Evolutionary conservation across 2,888 invertebrate species (phyloP), one percentile per base, ranked within the genome.

Genomic region (Nipponacmea schrenckii): DNA sequence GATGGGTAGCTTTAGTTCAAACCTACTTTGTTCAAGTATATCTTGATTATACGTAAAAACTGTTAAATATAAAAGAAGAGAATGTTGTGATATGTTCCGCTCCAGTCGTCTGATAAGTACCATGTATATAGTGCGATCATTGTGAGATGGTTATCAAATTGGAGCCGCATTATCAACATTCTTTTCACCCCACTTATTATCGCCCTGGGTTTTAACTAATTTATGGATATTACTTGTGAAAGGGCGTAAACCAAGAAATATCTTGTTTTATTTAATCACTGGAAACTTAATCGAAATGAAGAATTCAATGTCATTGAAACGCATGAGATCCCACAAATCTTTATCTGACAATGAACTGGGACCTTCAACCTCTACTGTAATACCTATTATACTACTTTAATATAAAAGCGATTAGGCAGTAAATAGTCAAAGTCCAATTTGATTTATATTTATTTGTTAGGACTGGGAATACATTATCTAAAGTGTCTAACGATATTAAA

Each of bases 1-100:
- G 20, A 12, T 56, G 56, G 56, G 12, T 56, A 12, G 10, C 14
- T 56, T 24, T 20, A 56, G 10, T 56, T 24, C 56, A 56, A 56
- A 56, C 56, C 56, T 56, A 56, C 56, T 56, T 56, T 56, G 56
- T 56, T 56, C 20, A 56, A 24, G 56, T 56, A 56, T 24, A 56
- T 56, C 20, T 56, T 56, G 56, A 24, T 56, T 20, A 56, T 56
- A 56, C 10, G 56, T 56, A 24, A 24, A 56, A 56, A 56, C 24
- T 56, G 56, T 56, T 56, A 56, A 56, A 10, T 56, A 56, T 56
- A 56, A 56, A 56, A 20, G 39, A 20, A 56, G 56, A 24, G 20
- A 56, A 56, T 24, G 24, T 39, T 39, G 14, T 56, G 20, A 56
- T 56, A 56, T 56, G 56, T 56, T 56, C 56, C 24, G 15, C 20